Percentiles rank a stretch among this genome's conserved stretches.
phyloP scores from a whole-genome alignment of 2,797 vertebrate species.

The Moxostoma hubbsi region DNA sequence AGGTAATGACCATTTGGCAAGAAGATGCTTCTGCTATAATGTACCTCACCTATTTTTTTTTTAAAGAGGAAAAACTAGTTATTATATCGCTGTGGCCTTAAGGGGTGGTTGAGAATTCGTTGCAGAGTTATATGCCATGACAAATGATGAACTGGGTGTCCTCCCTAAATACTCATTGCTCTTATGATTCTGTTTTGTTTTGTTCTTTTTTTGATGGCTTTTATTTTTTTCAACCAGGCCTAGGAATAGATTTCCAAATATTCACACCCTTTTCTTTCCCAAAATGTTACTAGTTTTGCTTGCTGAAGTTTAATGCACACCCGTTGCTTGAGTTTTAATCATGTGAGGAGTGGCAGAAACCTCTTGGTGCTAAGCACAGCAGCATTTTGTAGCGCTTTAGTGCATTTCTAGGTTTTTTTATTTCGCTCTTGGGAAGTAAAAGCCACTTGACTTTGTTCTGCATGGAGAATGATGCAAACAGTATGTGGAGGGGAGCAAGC shows the following conservation, averaged over 20 bases:
- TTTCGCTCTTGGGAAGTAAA: constrained; percentile 51
- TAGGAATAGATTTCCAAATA: constrained; percentile 37
- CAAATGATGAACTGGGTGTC: constrained; percentile 73
- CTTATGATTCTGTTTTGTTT: constrained; percentile 64
- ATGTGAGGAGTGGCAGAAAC: constrained; percentile 54
- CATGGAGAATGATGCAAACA: constrained; percentile 69
- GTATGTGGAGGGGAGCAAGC: constrained; percentile 63
- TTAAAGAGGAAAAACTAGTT: background rate
- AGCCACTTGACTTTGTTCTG: constrained; percentile 73
- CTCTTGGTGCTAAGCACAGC: constrained; percentile 69
- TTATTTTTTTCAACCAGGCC: constrained; percentile 54
- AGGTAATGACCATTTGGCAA: constrained; percentile 57
- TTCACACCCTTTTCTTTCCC: constrained; percentile 7
- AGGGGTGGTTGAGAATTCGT: constrained; percentile 63
- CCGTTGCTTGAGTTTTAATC: constrained; percentile 52
- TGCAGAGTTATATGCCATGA: constrained; percentile 67
- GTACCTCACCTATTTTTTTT: constrained; percentile 51
- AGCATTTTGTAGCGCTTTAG: constrained; percentile 64
- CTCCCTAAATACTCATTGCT: constrained; percentile 59
- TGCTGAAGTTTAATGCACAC: constrained; percentile 66
- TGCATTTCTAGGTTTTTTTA: constrained; percentile 46
- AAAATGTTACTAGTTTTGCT: constrained; percentile 59
- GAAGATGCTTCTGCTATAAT: constrained; percentile 50
- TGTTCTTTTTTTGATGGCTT: constrained; percentile 75
- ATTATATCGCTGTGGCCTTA: constrained; percentile 74